Percentiles rank a stretch among this genome's conserved stretches.
phyloP scores from a whole-genome alignment of 2,888 invertebrate genomes.

The Mythimna impura region DNA sequence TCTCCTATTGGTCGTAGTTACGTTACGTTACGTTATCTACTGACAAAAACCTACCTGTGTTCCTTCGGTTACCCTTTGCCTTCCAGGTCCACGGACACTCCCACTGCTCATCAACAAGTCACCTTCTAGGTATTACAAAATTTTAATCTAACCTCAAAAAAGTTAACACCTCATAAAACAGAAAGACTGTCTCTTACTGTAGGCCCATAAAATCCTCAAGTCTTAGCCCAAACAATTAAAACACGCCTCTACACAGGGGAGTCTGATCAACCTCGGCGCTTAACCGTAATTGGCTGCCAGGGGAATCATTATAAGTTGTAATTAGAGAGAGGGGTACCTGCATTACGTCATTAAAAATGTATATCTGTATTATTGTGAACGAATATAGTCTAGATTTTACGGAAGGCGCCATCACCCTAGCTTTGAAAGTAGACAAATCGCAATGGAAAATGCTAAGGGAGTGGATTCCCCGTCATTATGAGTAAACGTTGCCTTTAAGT shows the following conservation, averaged over 20 bases:
- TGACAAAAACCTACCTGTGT: no score
- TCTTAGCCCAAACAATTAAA: constrained; percentile 14
- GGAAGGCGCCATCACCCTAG: constrained; percentile 45
- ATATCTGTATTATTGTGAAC: constrained; percentile 24
- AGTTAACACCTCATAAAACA: neutral
- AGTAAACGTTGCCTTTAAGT: constrained; percentile 22
- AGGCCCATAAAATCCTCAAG: neutral
- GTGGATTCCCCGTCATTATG: constrained; percentile 41
- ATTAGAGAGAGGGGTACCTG: constrained; percentile 17
- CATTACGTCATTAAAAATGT: constrained; percentile 48
- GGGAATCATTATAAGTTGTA: constrained; percentile 10
- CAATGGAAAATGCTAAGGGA: neutral
- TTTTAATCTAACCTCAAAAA: neutral
- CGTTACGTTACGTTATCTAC: no score
- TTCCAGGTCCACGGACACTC: no score
- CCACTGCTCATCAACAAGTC: neutral
- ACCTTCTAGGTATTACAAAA: neutral
- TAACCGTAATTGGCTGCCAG: constrained; percentile 29
- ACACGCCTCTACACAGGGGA: neutral
- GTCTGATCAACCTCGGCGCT: constrained; percentile 13
- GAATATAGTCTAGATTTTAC: constrained; percentile 31
- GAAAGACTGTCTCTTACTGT: neutral
- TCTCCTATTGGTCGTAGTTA: no score
- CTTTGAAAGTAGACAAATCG: constrained; percentile 42
- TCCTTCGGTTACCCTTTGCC: no score